Evolutionary conservation across 2,888 invertebrate species (phyloP).

Genomic region (Ypsolopha sequella): DNA sequence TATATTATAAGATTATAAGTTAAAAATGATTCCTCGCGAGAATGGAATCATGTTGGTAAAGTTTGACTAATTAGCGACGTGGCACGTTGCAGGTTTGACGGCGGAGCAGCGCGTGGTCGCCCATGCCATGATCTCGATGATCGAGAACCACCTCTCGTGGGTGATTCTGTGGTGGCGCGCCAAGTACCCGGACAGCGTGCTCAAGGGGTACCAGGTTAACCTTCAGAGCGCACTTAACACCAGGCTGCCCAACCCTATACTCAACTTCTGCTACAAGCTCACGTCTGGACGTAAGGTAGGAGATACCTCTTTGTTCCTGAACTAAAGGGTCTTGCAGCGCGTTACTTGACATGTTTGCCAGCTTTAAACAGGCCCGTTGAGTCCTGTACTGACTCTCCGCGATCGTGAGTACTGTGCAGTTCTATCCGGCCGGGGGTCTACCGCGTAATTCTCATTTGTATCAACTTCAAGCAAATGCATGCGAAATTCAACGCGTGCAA

Average conservation of each 20-base stretch:
- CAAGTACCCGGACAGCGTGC: constrained; percentile 89
- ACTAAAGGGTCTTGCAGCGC: no score
- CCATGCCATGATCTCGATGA: constrained; percentile 94
- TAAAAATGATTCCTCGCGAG: no score
- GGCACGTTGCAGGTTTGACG: constrained; percentile 69
- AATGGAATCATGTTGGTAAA: no score
- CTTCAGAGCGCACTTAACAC: constrained; percentile 90
- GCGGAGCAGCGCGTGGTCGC: constrained; percentile 89
- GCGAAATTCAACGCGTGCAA: no score
- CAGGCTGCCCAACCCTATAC: constrained; percentile 86
- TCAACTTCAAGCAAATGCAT: no score
- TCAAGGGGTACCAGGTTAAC: constrained; percentile 93
- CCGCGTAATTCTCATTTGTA: no score
- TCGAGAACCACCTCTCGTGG: constrained; percentile 95
- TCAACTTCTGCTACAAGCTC: constrained; percentile 92
- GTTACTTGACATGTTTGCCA: no score
- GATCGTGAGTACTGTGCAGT: no score
- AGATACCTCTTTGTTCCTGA: not conserved
- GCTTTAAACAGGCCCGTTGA: no score
- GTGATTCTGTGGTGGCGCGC: constrained; percentile 93
- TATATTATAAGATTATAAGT: no score
- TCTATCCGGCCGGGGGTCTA: no score
- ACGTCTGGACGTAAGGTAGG: constrained; percentile 87
- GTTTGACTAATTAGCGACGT: not conserved
- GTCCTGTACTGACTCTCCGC: no score